Conservation (phyloP, 1,140 invertebrate genomes). For the Drosophila littoralis region DNA sequence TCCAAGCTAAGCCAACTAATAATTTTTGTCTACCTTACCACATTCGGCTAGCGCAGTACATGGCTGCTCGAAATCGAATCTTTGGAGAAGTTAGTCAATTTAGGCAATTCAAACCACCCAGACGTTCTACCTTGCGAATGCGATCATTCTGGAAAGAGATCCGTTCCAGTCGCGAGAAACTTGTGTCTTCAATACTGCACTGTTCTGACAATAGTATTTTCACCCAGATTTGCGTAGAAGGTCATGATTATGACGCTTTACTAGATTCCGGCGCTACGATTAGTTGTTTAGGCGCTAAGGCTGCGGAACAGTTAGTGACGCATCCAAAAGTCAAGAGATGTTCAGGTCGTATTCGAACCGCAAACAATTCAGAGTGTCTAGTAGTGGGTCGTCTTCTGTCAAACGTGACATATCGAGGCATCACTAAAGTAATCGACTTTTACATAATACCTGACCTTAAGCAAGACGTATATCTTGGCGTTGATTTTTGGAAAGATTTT, state of each 20-base stretch:
- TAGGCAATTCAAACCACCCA: neutral
- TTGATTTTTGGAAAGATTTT: too few relatives aligned
- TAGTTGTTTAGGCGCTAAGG: slow-evolving; percentile 19
- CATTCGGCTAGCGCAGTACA: neutral
- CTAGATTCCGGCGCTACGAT: slow-evolving; percentile 28
- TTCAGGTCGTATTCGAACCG: slow-evolving; percentile 20
- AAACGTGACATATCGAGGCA: slow-evolving; percentile 2
- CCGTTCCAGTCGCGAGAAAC: too few relatives aligned
- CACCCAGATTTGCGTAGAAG: neutral
- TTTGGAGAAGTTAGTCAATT: neutral
- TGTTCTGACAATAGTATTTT: neutral
- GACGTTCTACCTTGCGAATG: neutral
- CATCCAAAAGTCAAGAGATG: slow-evolving; percentile 10
- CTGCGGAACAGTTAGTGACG: neutral
- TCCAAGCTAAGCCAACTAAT: neutral
- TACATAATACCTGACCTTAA: neutral
- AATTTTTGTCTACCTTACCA: neutral
- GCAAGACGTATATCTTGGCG: too few relatives aligned
- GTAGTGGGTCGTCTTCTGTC: slow-evolving; percentile 3
- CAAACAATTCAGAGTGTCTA: slow-evolving; percentile 13
- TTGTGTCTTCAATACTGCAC: too few relatives aligned
- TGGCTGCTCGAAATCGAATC: neutral
- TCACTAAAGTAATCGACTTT: neutral
- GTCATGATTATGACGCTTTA: neutral
- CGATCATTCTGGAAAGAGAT: too few relatives aligned